Conservation (phyloP, 53 echinoderm and acorn worm species). For the Paracentrotus lividus region DNA sequence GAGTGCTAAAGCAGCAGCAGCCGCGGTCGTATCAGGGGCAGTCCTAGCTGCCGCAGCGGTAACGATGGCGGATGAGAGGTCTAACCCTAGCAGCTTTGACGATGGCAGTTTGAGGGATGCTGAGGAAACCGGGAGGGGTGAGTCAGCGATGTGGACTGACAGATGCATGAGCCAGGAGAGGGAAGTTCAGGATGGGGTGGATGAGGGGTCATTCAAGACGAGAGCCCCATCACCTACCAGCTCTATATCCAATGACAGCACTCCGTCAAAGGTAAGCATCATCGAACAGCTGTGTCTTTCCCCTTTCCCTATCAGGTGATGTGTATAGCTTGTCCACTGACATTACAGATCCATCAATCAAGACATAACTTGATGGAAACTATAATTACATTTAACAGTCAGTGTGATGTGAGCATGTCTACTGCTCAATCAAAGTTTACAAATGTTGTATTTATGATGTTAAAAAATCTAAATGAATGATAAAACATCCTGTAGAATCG, state of each 20-base stretch:
- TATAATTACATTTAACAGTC: neutral
- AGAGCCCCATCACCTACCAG: conserved; percentile 47
- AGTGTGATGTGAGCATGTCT: neutral
- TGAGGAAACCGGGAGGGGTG: conserved; percentile 65
- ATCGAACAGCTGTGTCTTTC: neutral
- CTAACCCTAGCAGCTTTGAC: neutral
- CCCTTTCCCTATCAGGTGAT: neutral
- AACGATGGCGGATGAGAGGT: conserved; percentile 15
- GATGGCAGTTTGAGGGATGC: conserved; percentile 27
- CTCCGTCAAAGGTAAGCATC: conserved; percentile 63
- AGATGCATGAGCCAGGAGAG: conserved; percentile 53
- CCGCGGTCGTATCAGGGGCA: conserved; percentile 22
- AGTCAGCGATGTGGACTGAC: conserved; percentile 50
- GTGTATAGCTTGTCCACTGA: neutral
- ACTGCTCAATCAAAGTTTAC: neutral
- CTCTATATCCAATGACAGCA: conserved; percentile 53
- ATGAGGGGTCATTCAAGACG: conserved; percentile 1
- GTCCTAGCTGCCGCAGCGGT: neutral
- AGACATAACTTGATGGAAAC: neutral
- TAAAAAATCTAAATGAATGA: neutral
- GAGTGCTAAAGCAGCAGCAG: conserved; percentile 33
- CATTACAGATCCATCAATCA: neutral
- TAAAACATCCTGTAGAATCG: neutral
- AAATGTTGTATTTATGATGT: neutral
- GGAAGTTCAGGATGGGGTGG: conserved; percentile 55